These are phyloP conservation scores for Falco naumanni DNA, from an alignment of 2,797 vertebrate species.

Conservation along the genomic window DNA sequence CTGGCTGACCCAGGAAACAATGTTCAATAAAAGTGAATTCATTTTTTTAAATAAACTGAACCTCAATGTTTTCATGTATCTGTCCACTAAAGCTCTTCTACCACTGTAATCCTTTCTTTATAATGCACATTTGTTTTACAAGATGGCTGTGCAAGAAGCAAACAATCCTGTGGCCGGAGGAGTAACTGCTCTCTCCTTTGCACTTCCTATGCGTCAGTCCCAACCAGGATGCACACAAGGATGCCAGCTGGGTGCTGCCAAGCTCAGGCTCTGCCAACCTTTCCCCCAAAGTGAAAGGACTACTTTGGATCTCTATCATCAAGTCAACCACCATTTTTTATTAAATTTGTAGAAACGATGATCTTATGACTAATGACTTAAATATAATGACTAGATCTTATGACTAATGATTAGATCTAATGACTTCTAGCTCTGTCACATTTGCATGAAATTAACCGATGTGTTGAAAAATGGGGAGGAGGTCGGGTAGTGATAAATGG, in stretches of 20 bases:
- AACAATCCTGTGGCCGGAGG: background rate
- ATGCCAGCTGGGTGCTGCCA: background rate
- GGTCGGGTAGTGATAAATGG: background rate
- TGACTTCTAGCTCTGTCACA: slow-evolving; percentile 42
- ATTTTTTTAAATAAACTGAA: background rate
- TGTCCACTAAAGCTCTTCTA: background rate
- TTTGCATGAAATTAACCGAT: slow-evolving; percentile 24
- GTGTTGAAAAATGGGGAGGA: slow-evolving; percentile 1
- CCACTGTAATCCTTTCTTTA: background rate
- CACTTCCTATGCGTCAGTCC: background rate
- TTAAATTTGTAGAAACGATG: background rate
- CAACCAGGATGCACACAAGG: background rate
- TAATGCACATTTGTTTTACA: background rate
- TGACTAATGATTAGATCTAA: slow-evolving; percentile 56
- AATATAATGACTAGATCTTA: slow-evolving; percentile 51
- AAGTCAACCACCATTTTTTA: background rate
- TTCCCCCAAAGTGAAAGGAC: background rate
- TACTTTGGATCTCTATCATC: background rate
- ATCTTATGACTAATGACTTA: slow-evolving; percentile 54
- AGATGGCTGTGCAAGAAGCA: background rate
- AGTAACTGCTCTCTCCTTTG: background rate
- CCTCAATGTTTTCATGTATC: background rate
- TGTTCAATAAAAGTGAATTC: background rate
- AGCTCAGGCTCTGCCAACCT: background rate
- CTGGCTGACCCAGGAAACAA: background rate